Conservation (phyloP, 1,140 invertebrate species). For the Drosophila rhopaloa region DNA sequence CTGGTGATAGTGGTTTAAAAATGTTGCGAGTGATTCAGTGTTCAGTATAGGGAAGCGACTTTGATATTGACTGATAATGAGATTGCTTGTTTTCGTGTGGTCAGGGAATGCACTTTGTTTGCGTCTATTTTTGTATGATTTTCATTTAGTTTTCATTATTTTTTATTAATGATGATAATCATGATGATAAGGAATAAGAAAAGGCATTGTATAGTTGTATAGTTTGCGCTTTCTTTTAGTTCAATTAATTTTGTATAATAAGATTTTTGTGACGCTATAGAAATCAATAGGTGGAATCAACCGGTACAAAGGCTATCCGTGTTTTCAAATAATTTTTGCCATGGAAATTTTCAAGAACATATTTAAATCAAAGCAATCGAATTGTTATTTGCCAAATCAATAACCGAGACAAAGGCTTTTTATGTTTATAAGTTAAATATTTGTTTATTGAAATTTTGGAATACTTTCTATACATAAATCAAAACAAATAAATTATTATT, state of each 20-base stretch:
- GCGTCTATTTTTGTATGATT: conserved; percentile 27
- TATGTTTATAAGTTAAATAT: too few relatives aligned
- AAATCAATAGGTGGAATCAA: background rate
- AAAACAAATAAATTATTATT: conserved; percentile 55
- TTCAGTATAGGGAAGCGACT: conserved; percentile 17
- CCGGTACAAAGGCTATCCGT: conserved; percentile 24
- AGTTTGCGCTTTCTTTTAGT: conserved; percentile 31
- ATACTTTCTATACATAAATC: conserved; percentile 20
- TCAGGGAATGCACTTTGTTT: conserved; percentile 38
- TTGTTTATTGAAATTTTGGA: background rate
- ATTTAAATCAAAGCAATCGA: background rate
- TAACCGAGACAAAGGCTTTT: background rate
- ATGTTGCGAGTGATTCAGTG: conserved; percentile 33
- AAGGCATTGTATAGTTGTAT: conserved; percentile 66
- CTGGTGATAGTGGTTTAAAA: conserved; percentile 23
- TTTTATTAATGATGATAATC: conserved; percentile 50
- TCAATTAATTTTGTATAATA: conserved; percentile 54
- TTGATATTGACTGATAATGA: conserved; percentile 30
- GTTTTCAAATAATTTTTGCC: conserved; percentile 11
- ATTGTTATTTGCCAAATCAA: background rate
- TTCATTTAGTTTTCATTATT: conserved; percentile 37
- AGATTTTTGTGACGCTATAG: conserved; percentile 25
- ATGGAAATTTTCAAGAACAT: conserved; percentile 15
- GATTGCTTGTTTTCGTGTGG: conserved; percentile 15
- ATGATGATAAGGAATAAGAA: conserved; percentile 68